Conservation (phyloP, 37 sponge, comb jelly and placozoan species). For the Hormiphora californensis region DNA sequence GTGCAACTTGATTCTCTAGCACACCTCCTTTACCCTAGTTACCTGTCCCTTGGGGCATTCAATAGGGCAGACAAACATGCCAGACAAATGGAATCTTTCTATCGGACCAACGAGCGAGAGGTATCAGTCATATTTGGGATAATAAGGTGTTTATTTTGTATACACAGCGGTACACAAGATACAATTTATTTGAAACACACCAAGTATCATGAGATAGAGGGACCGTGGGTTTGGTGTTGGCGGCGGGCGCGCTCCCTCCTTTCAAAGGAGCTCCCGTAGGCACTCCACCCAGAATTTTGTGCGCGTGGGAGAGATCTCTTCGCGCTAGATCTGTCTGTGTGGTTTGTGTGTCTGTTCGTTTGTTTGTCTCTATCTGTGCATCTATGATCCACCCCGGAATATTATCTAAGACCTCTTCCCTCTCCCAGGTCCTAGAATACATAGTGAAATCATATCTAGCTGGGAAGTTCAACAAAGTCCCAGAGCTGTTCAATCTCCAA, state of each 20-base stretch:
- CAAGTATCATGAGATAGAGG: too few relatives aligned
- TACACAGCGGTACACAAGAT: background rate
- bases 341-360: too few relatives aligned
- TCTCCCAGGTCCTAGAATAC: conserved; percentile 1
- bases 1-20: conserved; percentile 1
- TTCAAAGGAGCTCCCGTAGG: background rate
- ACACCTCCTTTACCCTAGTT: background rate
- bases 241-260: background rate
- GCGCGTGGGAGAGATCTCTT: conserved; percentile 9
- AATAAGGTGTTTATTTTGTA: background rate
- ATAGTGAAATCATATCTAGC: conserved; percentile 3
- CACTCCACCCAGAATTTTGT: background rate
- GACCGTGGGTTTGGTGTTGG: too few relatives aligned
- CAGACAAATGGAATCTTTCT: conserved; percentile 32
- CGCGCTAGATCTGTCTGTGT: too few relatives aligned
- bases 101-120: conserved; percentile 8
- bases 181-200: too few relatives aligned
- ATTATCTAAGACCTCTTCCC: too few relatives aligned
- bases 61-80: background rate
- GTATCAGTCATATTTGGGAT: background rate
- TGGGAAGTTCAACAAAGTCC: conserved; percentile 38
- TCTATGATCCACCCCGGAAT: too few relatives aligned
- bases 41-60: background rate
- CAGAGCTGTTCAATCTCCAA: background rate
- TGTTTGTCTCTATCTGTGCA: too few relatives aligned